Evolutionary conservation across 2,888 invertebrate species (phyloP).

Genomic region (Zhengitettix transpicula): DNA sequence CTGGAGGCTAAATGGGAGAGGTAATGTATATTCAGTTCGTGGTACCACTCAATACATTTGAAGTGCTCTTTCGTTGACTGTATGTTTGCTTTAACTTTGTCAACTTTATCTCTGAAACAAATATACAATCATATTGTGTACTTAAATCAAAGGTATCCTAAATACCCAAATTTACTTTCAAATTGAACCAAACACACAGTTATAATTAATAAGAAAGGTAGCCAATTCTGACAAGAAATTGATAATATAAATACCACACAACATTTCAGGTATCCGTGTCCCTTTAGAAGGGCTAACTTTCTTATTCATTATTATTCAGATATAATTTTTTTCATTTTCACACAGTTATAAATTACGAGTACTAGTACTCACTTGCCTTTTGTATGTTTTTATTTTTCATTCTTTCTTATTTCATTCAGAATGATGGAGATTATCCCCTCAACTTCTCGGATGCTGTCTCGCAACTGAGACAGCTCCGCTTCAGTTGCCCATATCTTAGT

Average conservation of each 20-base stretch:
- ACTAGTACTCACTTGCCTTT: constrained; percentile 67
- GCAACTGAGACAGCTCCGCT: constrained; percentile 50
- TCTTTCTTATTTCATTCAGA: constrained; percentile 93
- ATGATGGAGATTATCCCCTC: constrained; percentile 72
- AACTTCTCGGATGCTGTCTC: constrained; percentile 63
- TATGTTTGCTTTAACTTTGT: too few species aligned
- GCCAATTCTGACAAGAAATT: too few species aligned
- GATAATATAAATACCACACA: too few species aligned
- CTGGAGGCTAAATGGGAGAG: constrained; percentile 81
- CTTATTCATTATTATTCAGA: too few species aligned
- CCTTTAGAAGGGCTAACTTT: too few species aligned
- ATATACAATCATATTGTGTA: constrained; percentile 1
- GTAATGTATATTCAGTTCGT: constrained; percentile 83
- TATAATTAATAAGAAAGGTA: too few species aligned
- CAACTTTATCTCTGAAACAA: constrained; percentile 63
- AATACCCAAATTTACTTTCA: too few species aligned
- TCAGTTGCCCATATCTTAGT: constrained; percentile 65
- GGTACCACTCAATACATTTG: constrained; percentile 74
- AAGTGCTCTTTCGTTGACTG: constrained; percentile 90
- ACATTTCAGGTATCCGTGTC: too few species aligned
- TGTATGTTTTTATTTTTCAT: constrained; percentile 94
- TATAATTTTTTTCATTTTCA: too few species aligned
- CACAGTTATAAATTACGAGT: background rate
- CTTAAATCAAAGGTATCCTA: too few species aligned
- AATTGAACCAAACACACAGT: background rate